phyloP scores from a whole-genome alignment of 2,113 vertebrate genomes.

The Pagrus major region DNA sequence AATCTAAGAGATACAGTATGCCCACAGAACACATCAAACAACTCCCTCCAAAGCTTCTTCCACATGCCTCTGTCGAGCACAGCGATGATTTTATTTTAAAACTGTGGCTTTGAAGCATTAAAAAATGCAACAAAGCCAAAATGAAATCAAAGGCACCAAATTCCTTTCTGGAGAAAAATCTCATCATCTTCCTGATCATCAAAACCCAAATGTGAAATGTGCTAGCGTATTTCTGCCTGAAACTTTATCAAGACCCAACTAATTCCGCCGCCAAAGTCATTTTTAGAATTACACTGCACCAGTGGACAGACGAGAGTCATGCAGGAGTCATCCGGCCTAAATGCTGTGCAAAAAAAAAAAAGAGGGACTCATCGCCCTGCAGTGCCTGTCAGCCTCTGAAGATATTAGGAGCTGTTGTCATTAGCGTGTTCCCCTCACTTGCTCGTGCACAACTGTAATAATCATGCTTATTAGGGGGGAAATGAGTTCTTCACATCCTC shows the following conservation, averaged over 20 bases:
- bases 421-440: constrained; percentile 61
- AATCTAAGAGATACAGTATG: constrained; percentile 46
- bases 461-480: constrained; percentile 69
- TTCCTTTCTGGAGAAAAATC: constrained; percentile 68
- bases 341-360: constrained; percentile 49
- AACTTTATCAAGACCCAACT: constrained; percentile 71
- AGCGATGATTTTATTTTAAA: constrained; percentile 69
- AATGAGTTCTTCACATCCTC: constrained; percentile 62
- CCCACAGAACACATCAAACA: constrained; percentile 53
- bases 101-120: constrained; percentile 75
- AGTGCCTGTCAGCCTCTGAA: constrained; percentile 59
- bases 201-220: constrained; percentile 72
- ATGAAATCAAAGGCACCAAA: constrained; percentile 74
- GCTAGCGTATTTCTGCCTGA: constrained; percentile 43
- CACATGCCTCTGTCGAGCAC: constrained; percentile 51
- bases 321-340: constrained; percentile 57
- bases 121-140: constrained; percentile 77
- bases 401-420: constrained; percentile 68
- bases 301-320: constrained; percentile 60
- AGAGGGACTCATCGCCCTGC: constrained; percentile 30
- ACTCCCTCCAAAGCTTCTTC: constrained; percentile 45
- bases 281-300: constrained; percentile 56
- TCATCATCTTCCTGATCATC: constrained; percentile 76
- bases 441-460: constrained; percentile 64
- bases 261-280: constrained; percentile 61